phyloP scores from a whole-genome alignment of 2,797 vertebrate genomes.

The Orientallactaga sibirica region DNA sequence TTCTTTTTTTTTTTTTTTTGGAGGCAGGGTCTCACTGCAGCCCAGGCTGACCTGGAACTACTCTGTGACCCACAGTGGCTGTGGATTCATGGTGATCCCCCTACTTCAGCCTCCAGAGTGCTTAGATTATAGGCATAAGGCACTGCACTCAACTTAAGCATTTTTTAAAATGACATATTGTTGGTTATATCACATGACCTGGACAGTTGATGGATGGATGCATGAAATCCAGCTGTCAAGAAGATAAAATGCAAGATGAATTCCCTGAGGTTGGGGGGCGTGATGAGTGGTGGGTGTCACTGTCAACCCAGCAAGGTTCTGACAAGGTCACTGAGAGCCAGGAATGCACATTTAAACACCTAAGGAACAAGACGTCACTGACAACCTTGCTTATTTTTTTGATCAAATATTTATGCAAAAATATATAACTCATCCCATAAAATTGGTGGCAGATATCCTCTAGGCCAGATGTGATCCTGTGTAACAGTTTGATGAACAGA shows the following conservation, averaged over 20 bases:
- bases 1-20: background rate
- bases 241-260: constrained; percentile 9
- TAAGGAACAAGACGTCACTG: background rate
- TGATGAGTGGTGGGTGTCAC: background rate
- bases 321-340: constrained; percentile 45
- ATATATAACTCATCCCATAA: background rate
- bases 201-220: constrained; percentile 47
- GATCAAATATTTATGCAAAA: constrained; percentile 4
- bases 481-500: background rate
- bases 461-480: background rate
- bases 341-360: background rate
- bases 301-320: constrained; percentile 40
- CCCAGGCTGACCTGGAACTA: no score
- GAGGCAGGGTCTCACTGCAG: no score
- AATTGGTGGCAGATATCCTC: background rate
- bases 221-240: constrained; percentile 65
- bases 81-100: no score
- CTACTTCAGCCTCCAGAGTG: no score
- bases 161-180: constrained; percentile 87
- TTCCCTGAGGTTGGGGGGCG: constrained; percentile 16
- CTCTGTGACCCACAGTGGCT: no score
- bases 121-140: no score
- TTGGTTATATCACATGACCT: constrained; percentile 76
- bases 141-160: no score
- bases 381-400: background rate